A percentile compares a stretch with the other conserved stretches of the same genome.
These are phyloP conservation scores for Nettapus auritus DNA, from an alignment of 2,113 vertebrate species.

Conservation along the genomic window DNA sequence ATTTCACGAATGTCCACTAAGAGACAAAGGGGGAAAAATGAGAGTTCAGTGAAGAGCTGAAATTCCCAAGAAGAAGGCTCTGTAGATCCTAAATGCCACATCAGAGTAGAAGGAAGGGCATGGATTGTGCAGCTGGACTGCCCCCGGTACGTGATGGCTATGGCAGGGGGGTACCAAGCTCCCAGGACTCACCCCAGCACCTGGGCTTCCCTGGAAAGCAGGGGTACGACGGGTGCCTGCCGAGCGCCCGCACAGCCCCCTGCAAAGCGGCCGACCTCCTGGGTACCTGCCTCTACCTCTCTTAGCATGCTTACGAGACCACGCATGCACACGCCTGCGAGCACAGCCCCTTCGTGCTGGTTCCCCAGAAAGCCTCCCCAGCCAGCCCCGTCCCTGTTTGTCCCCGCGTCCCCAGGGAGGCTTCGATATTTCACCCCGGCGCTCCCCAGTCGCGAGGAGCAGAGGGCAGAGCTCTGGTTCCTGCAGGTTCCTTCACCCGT, in stretches of 20 bases:
- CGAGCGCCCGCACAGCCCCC: no score
- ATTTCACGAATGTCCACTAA: conserved; percentile 98
- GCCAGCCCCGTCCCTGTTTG: accelerated
- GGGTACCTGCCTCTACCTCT: not conserved
- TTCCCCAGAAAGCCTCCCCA: not conserved
- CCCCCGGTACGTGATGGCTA: accelerated
- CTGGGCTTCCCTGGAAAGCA: not conserved
- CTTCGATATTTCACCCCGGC: accelerated
- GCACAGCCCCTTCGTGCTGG: not conserved
- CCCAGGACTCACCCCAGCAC: not conserved
- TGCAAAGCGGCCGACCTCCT: not conserved
- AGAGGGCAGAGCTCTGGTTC: not conserved
- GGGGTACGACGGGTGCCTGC: not conserved
- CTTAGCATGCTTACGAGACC: accelerated
- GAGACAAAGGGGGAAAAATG: not conserved
- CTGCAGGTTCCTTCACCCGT: not conserved
- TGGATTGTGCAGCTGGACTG: not conserved
- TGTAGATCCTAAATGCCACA: not conserved
- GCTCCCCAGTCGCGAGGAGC: not conserved
- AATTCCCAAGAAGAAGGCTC: not conserved
- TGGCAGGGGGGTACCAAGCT: not conserved
- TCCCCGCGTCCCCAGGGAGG: not conserved
- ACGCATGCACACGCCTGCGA: not conserved
- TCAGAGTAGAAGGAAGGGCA: not conserved
- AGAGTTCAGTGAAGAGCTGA: not conserved